Evolutionary conservation across 2,113 vertebrate species (phyloP), one percentile per base, ranked within the genome.

Genomic region (Pollimyrus isidori): DNA sequence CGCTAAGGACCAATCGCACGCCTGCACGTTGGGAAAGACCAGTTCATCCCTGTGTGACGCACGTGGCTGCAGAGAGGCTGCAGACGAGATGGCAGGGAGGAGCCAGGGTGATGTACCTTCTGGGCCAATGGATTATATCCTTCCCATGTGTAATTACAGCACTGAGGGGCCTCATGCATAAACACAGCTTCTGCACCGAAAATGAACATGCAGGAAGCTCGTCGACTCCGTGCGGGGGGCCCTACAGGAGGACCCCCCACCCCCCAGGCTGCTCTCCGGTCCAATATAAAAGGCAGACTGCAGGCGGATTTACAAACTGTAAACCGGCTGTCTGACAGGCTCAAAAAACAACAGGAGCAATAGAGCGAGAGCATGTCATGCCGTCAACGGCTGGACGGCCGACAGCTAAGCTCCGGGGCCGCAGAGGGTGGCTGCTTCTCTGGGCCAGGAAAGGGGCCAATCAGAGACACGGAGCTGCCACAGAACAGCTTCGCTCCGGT

Each of bases 251-350:
- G 23, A 93, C 95, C 95, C 97, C 95, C 96, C 94, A 39, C 95
- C 94, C 95, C 96, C 95, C 94, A 97, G 97, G 98, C 97, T 99
- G 98, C 97, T 98, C 98, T 95, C 52, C 89, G 96, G 95, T 95
- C 94, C 95, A 97, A 95, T 95, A 96, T 96, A 97, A 94, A 96
- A 95, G 96, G 96, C 96, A 97, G 96, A 97, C 96, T 97, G 97
- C 97, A 97, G 97, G 95, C 96, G 96, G 97, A 96, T 98, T 96
- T 97, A 97, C 96, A 96, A 96, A 97, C 96, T 97, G 97, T 97
- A 98, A 98, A 98, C 97, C 96, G 93, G 94, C 96, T 96, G 96
- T 95, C 96, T 95, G 96, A 95, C 94, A 95, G 95, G 96, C 96
- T 19, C 17, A 95, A 88, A 91, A 91, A 45, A 73, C 92, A 89